A percentile compares a stretch with the other conserved stretches of the same genome.
Conservation (phyloP, 2,888 invertebrate species). For the Schrankia costaestrigalis region DNA sequence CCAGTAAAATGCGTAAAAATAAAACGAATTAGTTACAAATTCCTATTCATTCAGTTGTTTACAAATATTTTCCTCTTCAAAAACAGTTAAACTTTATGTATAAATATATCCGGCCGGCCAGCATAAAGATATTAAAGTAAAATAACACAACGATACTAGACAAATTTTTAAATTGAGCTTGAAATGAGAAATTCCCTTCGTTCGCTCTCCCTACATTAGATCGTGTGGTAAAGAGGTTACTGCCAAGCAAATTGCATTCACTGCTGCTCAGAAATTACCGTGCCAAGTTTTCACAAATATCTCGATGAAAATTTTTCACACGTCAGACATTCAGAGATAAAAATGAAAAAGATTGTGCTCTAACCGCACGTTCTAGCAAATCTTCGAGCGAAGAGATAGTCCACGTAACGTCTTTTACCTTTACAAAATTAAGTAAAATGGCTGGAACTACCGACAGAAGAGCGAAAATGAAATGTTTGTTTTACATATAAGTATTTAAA, state of each 20-base stretch:
- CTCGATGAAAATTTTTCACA: constrained; percentile 30
- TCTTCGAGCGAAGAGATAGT: constrained; percentile 12
- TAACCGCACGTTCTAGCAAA: constrained; percentile 16
- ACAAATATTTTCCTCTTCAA: neutral
- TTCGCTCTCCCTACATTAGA: constrained; percentile 36
- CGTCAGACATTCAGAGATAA: constrained; percentile 30
- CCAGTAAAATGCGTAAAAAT: too few species aligned
- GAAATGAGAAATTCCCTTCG: constrained; percentile 61
- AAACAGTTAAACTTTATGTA: constrained; percentile 8
- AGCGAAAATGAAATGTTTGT: too few species aligned
- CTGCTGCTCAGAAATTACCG: constrained; percentile 44
- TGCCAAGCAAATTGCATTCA: constrained; percentile 68
- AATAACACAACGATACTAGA: constrained; percentile 40
- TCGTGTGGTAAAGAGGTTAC: constrained; percentile 58
- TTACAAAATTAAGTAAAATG: too few species aligned
- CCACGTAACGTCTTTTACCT: constrained; percentile 8
- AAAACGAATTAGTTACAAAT: too few species aligned
- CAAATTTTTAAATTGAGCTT: constrained; percentile 68
- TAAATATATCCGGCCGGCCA: too few species aligned
- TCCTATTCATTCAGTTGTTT: too few species aligned
- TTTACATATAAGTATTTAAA: too few species aligned
- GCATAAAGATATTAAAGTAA: constrained; percentile 31
- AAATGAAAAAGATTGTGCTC: constrained; percentile 16
- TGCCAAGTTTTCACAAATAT: constrained; percentile 44
- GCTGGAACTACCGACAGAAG: too few species aligned